Percentiles rank a stretch among this genome's conserved stretches.
These are phyloP conservation scores for Drosophila leonis DNA, from an alignment of 2,888 invertebrate genomes.

Conservation along the genomic window DNA sequence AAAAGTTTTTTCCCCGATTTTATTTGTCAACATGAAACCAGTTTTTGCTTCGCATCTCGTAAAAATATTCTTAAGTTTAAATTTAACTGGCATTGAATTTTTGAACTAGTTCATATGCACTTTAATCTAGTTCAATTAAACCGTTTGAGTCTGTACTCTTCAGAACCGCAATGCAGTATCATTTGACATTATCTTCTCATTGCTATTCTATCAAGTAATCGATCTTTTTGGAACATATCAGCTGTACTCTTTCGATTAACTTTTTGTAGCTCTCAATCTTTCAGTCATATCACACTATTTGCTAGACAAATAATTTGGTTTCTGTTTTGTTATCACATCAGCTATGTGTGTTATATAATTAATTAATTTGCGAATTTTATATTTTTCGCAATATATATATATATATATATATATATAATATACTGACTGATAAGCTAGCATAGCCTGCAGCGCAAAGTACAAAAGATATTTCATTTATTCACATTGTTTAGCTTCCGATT, in stretches of 20 bases:
- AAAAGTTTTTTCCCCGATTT: not conserved
- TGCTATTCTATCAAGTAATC: slow-evolving; percentile 21
- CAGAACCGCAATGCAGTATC: not conserved
- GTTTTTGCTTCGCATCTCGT: not conserved
- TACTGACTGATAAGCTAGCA: slow-evolving; percentile 35
- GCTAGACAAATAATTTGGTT: slow-evolving; percentile 3
- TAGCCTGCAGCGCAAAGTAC: not conserved
- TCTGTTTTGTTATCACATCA: slow-evolving; percentile 29
- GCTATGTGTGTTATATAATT: slow-evolving; percentile 42
- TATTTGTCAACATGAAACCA: not conserved
- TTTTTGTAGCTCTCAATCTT: slow-evolving; percentile 18
- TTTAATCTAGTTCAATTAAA: not conserved
- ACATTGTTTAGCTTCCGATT: slow-evolving; percentile 3
- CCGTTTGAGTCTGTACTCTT: not conserved
- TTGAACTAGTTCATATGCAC: not conserved
- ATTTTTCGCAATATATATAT: slow-evolving; percentile 6
- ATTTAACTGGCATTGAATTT: not conserved
- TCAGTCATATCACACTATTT: slow-evolving; percentile 19
- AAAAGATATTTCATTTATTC: not conserved
- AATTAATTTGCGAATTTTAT: slow-evolving; percentile 34
- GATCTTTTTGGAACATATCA: slow-evolving; percentile 34
- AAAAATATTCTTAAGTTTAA: no score
- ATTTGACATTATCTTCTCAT: not conserved
- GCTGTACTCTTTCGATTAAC: slow-evolving; percentile 12
- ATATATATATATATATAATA: not conserved